These are phyloP conservation scores for Zaprionus tsacasi DNA, from an alignment of 1,140 invertebrate genomes.

Conservation along the genomic window DNA sequence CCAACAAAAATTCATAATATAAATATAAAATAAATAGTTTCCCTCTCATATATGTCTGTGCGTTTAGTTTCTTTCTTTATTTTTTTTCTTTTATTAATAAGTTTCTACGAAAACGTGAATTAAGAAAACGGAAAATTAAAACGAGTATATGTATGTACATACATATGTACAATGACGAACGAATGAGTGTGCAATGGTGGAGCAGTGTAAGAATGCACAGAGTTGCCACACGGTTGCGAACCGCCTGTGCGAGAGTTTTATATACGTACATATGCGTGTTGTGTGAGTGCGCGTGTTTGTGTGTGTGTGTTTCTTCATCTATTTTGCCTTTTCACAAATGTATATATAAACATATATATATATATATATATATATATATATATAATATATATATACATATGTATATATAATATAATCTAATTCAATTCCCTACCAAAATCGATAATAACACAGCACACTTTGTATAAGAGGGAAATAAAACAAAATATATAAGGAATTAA, in stretches of 20 bases:
- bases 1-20: slow-evolving; percentile 24
- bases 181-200: slow-evolving; percentile 76
- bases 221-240: slow-evolving; percentile 62
- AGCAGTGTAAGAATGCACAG: slow-evolving; percentile 76
- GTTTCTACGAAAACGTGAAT: slow-evolving; percentile 67
- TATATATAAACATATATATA: slow-evolving; percentile 34
- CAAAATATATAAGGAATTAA: slow-evolving; percentile 15
- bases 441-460: slow-evolving; percentile 57
- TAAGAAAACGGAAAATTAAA: slow-evolving; percentile 48
- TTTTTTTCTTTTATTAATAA: slow-evolving; percentile 62
- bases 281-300: slow-evolving; percentile 11
- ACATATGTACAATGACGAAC: slow-evolving; percentile 62
- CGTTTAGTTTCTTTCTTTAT: slow-evolving; percentile 1
- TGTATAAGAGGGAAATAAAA: slow-evolving; percentile 30
- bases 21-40: slow-evolving; percentile 28
- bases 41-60: slow-evolving; percentile 29
- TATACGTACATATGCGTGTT: slow-evolving; percentile 16
- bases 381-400: neutral
- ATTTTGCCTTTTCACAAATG: slow-evolving; percentile 43
- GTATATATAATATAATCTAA: slow-evolving; percentile 42
- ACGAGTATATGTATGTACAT: slow-evolving; percentile 50
- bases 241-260: slow-evolving; percentile 33
- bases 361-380: slow-evolving; percentile 22
- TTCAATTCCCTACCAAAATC: slow-evolving; percentile 65
- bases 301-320: slow-evolving; percentile 4